These are phyloP conservation scores for Antechinus flavipes DNA, from an alignment of 2,113 vertebrate genomes.

Conservation along the genomic window DNA sequence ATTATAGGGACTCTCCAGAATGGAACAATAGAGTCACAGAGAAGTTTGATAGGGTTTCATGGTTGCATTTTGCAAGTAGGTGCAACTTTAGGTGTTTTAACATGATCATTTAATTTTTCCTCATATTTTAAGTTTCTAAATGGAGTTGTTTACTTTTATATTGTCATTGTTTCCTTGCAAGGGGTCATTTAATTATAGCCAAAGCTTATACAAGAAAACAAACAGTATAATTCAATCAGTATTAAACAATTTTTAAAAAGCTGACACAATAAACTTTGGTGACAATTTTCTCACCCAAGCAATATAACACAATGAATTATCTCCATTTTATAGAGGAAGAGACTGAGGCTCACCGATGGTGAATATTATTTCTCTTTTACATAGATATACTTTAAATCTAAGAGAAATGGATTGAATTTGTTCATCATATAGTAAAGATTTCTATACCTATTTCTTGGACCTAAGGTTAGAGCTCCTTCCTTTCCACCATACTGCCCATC, in stretches of 20 bases:
- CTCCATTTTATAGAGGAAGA: neutral
- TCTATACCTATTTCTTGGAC: neutral
- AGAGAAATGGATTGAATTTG: neutral
- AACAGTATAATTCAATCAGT: constrained; percentile 37
- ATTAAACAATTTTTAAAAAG: constrained; percentile 60
- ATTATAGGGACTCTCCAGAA: neutral
- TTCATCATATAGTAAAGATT: neutral
- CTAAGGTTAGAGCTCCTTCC: too few species aligned
- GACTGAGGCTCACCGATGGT: neutral
- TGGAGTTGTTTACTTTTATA: constrained; percentile 5
- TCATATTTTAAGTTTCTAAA: neutral
- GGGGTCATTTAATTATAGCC: constrained; percentile 14
- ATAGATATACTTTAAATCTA: neutral
- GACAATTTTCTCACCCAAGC: neutral
- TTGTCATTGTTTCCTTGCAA: neutral
- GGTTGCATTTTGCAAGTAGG: neutral
- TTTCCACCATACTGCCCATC: too few species aligned
- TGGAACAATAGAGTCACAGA: neutral
- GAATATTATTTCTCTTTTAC: neutral
- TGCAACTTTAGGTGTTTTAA: neutral
- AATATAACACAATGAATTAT: neutral
- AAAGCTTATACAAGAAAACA: constrained; percentile 48
- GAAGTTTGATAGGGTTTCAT: neutral
- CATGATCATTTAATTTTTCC: neutral
- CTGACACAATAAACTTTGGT: neutral